Percentiles rank a stretch among this genome's conserved stretches.
Conservation (phyloP, 2,113 vertebrate genomes). For the Mastomys coucha region DNA sequence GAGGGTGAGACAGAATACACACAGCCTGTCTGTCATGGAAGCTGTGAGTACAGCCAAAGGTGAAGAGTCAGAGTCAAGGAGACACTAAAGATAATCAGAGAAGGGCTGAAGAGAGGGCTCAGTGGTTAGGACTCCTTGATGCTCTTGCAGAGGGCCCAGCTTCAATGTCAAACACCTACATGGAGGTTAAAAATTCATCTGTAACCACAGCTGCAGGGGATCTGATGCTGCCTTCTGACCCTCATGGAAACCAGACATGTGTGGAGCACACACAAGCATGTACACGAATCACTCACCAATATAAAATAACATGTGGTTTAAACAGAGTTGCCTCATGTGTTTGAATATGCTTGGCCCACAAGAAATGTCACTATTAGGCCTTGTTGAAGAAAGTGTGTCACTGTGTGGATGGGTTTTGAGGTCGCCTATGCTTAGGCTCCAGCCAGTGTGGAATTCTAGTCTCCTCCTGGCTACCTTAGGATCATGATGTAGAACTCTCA, state of each 20-base stretch:
- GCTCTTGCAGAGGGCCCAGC: neutral
- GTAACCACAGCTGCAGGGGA: neutral
- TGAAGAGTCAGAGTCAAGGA: conserved; percentile 5
- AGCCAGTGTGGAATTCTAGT: too few relatives aligned
- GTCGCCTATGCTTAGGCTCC: too few relatives aligned
- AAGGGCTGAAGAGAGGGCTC: neutral
- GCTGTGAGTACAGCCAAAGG: conserved; percentile 6
- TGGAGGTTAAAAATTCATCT: neutral
- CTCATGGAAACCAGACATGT: neutral
- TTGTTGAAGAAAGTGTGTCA: too few relatives aligned
- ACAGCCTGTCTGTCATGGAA: neutral
- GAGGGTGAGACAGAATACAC: neutral
- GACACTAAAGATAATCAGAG: neutral
- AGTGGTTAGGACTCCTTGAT: neutral
- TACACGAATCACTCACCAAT: neutral
- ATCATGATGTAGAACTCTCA: too few relatives aligned
- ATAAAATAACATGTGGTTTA: neutral
- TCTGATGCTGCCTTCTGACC: neutral
- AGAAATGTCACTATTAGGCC: too few relatives aligned
- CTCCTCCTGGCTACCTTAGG: too few relatives aligned
- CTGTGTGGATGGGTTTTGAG: too few relatives aligned
- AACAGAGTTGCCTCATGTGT: too few relatives aligned
- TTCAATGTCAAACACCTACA: neutral
- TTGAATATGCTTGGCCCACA: too few relatives aligned
- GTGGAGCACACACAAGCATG: neutral